Percentiles rank a stretch among this genome's conserved stretches.
phyloP scores from a whole-genome alignment of 2,797 vertebrate species.

The Cottoperca gobio region DNA sequence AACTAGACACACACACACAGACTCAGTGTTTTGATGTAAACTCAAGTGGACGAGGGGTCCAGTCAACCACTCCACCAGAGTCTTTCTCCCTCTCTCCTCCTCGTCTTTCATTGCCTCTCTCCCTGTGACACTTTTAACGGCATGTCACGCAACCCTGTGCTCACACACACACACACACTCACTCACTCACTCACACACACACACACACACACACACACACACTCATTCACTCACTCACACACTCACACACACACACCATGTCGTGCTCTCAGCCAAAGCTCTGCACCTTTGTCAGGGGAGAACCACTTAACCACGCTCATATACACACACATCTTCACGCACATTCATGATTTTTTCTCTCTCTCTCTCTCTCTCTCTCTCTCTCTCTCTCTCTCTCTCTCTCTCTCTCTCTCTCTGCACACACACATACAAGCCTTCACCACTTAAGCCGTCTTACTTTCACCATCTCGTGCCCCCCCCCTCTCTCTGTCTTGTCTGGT shows the following conservation, averaged over 20 bases:
- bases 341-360: conserved; percentile 41
- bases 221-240: conserved; percentile 26
- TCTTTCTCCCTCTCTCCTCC: conserved; percentile 23
- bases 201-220: conserved; percentile 28
- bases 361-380: no score
- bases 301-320: conserved; percentile 70
- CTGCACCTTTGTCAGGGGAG: conserved; percentile 72
- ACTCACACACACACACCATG: conserved; percentile 45
- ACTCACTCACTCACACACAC: conserved; percentile 18
- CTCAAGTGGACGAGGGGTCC: conserved; percentile 70
- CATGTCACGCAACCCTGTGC: conserved; percentile 77
- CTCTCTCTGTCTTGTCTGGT: conserved; percentile 61
- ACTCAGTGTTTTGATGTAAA: conserved; percentile 75
- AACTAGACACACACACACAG: conserved; percentile 26
- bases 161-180: background rate
- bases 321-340: conserved; percentile 60
- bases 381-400: background rate
- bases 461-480: conserved; percentile 61
- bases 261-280: conserved; percentile 67
- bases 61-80: conserved; percentile 53
- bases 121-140: conserved; percentile 71
- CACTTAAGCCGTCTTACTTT: conserved; percentile 56
- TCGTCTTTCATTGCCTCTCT: conserved; percentile 60
- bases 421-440: conserved; percentile 27
- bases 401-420: background rate